Percentiles rank a stretch among this genome's conserved stretches.
phyloP scores from a whole-genome alignment of 2,888 invertebrate genomes.

The Lycaena phlaeas region DNA sequence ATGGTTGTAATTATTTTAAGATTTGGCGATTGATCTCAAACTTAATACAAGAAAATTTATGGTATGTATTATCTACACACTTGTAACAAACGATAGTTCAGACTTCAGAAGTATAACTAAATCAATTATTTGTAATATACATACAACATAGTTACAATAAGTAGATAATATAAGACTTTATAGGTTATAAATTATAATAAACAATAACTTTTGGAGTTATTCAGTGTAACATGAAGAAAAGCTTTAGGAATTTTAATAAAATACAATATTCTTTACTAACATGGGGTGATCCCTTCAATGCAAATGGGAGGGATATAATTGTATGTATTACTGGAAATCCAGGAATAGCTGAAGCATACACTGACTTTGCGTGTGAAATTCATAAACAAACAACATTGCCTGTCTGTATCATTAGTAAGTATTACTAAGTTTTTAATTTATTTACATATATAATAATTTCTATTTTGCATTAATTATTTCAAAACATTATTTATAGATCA shows the following conservation, averaged over 20 bases:
- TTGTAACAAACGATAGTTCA: too few relatives aligned
- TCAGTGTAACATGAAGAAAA: conserved; percentile 35
- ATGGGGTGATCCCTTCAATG: conserved; percentile 78
- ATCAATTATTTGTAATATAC: too few relatives aligned
- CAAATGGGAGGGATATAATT: conserved; percentile 75
- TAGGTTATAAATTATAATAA: too few relatives aligned
- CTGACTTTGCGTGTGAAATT: conserved; percentile 78
- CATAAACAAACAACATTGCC: conserved; percentile 77
- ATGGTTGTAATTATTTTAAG: too few relatives aligned
- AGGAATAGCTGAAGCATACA: conserved; percentile 87
- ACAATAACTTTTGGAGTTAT: too few relatives aligned
- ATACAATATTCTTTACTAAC: conserved; percentile 82
- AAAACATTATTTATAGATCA: conserved; percentile 72
- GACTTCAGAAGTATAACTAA: too few relatives aligned
- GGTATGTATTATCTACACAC: too few relatives aligned
- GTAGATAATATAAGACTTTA: too few relatives aligned
- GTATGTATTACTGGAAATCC: conserved; percentile 91
- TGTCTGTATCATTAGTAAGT: conserved; percentile 83
- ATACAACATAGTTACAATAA: too few relatives aligned
- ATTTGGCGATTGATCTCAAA: too few relatives aligned
- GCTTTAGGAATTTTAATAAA: conserved; percentile 64
- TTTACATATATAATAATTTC: not conserved
- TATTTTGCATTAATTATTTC: too few relatives aligned
- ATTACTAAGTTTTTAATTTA: not conserved
- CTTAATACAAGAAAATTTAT: too few relatives aligned